Base-by-base conservation (phyloP, 2,888 invertebrate genomes). In the Stenurella melanura region DNA sequence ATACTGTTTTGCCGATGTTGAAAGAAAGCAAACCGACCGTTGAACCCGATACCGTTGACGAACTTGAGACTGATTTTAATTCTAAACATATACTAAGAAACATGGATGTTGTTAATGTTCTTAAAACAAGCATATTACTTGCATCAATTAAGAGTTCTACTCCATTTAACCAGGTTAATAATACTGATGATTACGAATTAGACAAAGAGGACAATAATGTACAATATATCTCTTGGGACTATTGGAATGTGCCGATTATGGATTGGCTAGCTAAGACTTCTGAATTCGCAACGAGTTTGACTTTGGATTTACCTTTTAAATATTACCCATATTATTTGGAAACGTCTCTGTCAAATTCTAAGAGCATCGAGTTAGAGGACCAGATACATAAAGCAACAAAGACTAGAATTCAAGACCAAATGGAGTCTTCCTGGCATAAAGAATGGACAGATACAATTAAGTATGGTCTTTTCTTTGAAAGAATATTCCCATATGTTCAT, bases 161-260 rank as follows among this genome's bases (percentile, higher is more conserved):
- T 61, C 30, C 57, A 17, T 50, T 18, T 56, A 50, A 75, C 64
- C 15, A 18, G 68, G 78, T 70, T 42, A 75, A 78, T 38, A 58
- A 74, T 68, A 73, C 50, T 34, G 80, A 82, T 19, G 58, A 61
- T n/a, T 50, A 50, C 19, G 70, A 72, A 15, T 50, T 21, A 30
- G 58, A 66, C n/a, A 73, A 66, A 34, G 56, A 38, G 21, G 67
- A 76, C 38, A 71, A 83, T 72, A 80, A 84, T 54, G 80, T 80
- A 54, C 86, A 88, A 76, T 75, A 78, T 63, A 78, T 86, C 6
- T 78, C 85, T n/a, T 90, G 89, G 89, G 89, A 89, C 82, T 90
- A 90, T 88, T 90, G 90, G 90, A 86, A 86, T 67, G 85, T 86
- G 69, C 87, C 89, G 0, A 78, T 87, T 9, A 89, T 90, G 89